These are phyloP conservation scores for Chaetura pelagica DNA, from an alignment of 2,113 vertebrate genomes.

Conservation along the genomic window DNA sequence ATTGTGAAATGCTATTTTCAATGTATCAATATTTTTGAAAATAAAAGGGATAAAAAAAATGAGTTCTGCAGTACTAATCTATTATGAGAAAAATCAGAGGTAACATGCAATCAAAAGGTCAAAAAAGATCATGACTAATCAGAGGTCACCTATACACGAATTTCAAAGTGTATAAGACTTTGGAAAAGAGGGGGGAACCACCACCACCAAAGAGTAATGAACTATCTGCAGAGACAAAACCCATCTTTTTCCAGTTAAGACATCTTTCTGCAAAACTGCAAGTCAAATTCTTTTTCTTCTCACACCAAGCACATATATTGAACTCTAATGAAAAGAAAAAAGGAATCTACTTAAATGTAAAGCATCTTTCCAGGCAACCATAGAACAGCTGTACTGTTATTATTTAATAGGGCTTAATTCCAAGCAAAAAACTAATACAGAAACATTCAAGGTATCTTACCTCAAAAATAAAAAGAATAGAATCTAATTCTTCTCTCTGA, in stretches of 20 bases:
- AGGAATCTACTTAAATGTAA: background rate
- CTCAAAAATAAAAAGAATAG: slow-evolving; percentile 99
- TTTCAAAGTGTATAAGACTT: background rate
- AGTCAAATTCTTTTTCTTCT: background rate
- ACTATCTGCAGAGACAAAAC: background rate
- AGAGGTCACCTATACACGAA: background rate
- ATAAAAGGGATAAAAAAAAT: background rate
- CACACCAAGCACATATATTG: background rate
- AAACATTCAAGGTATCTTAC: slow-evolving; percentile 74
- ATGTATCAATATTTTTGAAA: background rate
- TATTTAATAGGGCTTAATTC: background rate
- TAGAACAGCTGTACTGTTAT: background rate
- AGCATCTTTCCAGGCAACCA: background rate
- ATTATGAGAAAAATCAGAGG: background rate
- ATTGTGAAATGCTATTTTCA: background rate
- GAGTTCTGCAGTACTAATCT: background rate
- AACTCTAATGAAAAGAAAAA: background rate
- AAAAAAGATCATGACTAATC: background rate
- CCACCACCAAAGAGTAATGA: background rate
- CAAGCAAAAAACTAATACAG: background rate
- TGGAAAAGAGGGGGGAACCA: rapidly evolving
- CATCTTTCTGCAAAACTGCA: background rate
- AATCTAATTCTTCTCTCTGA: slow-evolving; percentile 97
- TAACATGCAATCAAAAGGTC: background rate
- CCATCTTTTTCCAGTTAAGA: background rate